phyloP scores from a whole-genome alignment of 2,888 invertebrate genomes.

The Napeogenes sylphis region DNA sequence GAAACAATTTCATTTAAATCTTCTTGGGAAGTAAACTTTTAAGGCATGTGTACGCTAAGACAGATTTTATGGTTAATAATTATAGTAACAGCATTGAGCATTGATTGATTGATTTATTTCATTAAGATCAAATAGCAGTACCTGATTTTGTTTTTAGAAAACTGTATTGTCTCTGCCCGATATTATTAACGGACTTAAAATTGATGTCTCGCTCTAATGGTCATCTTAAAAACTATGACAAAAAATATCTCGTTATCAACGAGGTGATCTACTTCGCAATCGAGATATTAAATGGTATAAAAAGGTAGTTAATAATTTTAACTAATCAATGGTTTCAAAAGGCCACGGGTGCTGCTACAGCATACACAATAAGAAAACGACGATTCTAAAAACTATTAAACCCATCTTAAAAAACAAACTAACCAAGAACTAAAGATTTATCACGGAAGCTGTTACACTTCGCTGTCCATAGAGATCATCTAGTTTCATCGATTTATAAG shows the following conservation, averaged over 20 bases:
- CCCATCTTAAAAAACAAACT: conserved; percentile 71
- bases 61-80: too few species aligned
- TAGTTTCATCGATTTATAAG: conserved; percentile 59
- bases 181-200: conserved; percentile 50
- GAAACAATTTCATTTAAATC: too few species aligned
- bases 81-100: too few species aligned
- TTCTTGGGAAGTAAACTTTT: too few species aligned
- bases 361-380: conserved; percentile 54
- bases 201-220: conserved; percentile 54
- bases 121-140: conserved; percentile 30
- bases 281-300: conserved; percentile 68
- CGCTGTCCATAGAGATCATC: conserved; percentile 70
- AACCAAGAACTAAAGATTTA: conserved; percentile 69
- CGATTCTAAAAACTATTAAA: conserved; percentile 39
- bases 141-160: conserved; percentile 49
- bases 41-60: too few species aligned
- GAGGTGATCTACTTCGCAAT: conserved; percentile 71
- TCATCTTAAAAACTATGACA: conserved; percentile 60
- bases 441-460: conserved; percentile 75
- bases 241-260: conserved; percentile 71
- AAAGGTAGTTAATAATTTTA: conserved; percentile 69
- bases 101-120: background rate
- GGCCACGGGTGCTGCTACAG: conserved; percentile 43
- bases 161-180: conserved; percentile 50
- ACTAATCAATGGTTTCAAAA: conserved; percentile 60